phyloP scores from a whole-genome alignment of 2,888 invertebrate species.

The Macaria notata region DNA sequence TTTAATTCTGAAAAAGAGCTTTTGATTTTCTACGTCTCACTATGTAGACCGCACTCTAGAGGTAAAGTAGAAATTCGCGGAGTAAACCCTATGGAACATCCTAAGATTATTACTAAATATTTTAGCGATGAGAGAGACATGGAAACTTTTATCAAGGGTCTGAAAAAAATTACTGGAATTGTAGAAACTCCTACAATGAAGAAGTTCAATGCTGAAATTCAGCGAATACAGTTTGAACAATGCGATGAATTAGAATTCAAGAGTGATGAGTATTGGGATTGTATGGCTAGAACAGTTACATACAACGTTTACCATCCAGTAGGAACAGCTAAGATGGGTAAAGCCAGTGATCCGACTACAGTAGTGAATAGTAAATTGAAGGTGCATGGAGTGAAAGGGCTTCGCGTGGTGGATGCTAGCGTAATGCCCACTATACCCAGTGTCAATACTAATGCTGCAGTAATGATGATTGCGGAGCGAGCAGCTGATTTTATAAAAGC shows the following conservation, averaged over 20 bases:
- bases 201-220: constrained; percentile 53
- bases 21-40: constrained; percentile 62
- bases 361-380: constrained; percentile 61
- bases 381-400: constrained; percentile 53
- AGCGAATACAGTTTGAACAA: constrained; percentile 56
- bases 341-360: constrained; percentile 45
- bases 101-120: constrained; percentile 66
- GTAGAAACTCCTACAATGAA: constrained; percentile 59
- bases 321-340: constrained; percentile 73
- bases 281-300: constrained; percentile 68
- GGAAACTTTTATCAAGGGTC: constrained; percentile 53
- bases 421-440: constrained; percentile 73
- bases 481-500: constrained; percentile 70
- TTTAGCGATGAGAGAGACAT: constrained; percentile 65
- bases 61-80: constrained; percentile 61
- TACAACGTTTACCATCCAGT: constrained; percentile 73
- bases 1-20: constrained; percentile 65
- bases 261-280: constrained; percentile 69
- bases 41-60: constrained; percentile 65
- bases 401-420: constrained; percentile 70
- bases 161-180: constrained; percentile 61
- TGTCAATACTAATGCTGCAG: constrained; percentile 68
- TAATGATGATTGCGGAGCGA: constrained; percentile 73
- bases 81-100: constrained; percentile 53
- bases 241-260: constrained; percentile 58